Conservation (phyloP, 2,113 vertebrate species). For the Lophius piscatorius region DNA sequence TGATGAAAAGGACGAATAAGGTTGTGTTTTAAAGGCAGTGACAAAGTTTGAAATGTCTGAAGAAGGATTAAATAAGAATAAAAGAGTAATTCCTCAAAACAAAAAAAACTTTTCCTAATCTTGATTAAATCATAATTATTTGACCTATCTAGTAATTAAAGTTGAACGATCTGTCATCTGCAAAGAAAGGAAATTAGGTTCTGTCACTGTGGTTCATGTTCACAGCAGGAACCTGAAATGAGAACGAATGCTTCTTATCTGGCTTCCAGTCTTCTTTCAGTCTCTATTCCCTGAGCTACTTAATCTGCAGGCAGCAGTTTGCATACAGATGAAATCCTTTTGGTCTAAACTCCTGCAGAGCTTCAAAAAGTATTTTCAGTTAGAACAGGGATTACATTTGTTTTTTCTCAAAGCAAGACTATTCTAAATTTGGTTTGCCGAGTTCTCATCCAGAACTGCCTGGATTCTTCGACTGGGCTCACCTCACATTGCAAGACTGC, state of each 20-base stretch:
- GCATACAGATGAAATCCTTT: slow-evolving; percentile 31
- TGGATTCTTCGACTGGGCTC: slow-evolving; percentile 17
- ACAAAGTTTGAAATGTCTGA: too few relatives aligned
- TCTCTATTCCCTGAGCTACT: slow-evolving; percentile 2
- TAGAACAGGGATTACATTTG: neutral
- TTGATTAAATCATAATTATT: too few relatives aligned
- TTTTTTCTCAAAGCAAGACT: neutral
- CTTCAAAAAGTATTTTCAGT: neutral
- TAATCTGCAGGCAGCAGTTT: slow-evolving; percentile 5
- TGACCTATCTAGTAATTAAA: too few relatives aligned
- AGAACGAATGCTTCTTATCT: slow-evolving; percentile 12
- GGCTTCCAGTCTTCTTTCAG: neutral
- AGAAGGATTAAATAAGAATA: too few relatives aligned
- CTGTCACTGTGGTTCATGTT: neutral
- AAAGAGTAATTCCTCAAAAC: too few relatives aligned
- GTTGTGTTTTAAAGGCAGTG: too few relatives aligned
- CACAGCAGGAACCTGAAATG: neutral
- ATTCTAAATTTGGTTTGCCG: neutral
- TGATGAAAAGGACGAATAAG: too few relatives aligned
- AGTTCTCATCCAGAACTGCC: neutral
- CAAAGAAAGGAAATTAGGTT: too few relatives aligned
- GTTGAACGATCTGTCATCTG: too few relatives aligned
- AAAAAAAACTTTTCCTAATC: too few relatives aligned
- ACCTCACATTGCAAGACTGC: slow-evolving; percentile 92
- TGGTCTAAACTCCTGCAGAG: slow-evolving; percentile 4